Evolutionary conservation across 2,888 invertebrate species (phyloP), one percentile per base, ranked within the genome.

Genomic region (Myopa testacea): DNA sequence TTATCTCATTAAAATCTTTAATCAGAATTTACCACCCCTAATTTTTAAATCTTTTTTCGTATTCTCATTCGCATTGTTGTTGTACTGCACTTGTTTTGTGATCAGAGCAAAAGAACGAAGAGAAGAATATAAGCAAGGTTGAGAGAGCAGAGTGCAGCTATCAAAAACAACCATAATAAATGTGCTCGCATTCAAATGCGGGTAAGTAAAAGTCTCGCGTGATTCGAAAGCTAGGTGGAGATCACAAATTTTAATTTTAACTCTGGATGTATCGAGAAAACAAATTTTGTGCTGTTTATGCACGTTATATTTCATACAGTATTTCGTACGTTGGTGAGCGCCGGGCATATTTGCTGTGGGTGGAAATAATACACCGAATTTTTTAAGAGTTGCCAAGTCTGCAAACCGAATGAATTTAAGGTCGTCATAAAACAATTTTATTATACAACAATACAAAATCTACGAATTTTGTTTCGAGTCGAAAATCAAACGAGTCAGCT

Each of bases 51-150:
- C 26, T 26, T 26, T 26, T 26, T 26, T 26, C 26, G 26, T 26
- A 26, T 26, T 26, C 26, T 26, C 26, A 26, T 26, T 26, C 26
- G 26, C 26, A 26, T 34, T 7, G 5, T 63, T 37, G 37, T 63
- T 65, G 63, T 74, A 45, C n/a, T 74, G 63, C 63, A 63, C 74
- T 74, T 74, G 74, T 52, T 74, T 60, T 65, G 50, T 26, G n/a
- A 69, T n/a, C 14, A 69, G 50, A 69, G 50, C n/a, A 63, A 38
- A 38, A 37, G 14, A 67, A 38, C 14, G 68, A 26, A 26, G 26
- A 26, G 26, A 2, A 26, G 26, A 26, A 26, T 26, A 26, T 26
- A 26, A 26, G 26, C 26, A 26, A 26, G 26, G 1, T 26, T 26
- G 26, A 26, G 26, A 26, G 26, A 26, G 26, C 26, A 26, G 26